Base-by-base conservation (phyloP, 2,888 invertebrate genomes). In the Schrankia costaestrigalis region DNA sequence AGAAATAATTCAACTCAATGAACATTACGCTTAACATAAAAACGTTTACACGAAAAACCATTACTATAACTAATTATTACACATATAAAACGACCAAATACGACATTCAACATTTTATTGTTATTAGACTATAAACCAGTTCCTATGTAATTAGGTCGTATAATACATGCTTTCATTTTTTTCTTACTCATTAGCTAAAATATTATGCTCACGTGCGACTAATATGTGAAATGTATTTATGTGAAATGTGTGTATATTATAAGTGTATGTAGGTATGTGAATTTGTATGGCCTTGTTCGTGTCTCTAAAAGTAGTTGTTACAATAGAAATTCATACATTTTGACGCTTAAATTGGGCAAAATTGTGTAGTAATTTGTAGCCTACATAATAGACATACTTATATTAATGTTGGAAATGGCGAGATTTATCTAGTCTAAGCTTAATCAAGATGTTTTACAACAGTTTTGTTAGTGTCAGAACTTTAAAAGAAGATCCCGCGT, bases 241-340 rank as follows among this genome's bases (percentile, higher is more conserved):
- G 3, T 14, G 6, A 27, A 41, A 51, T 40, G 31, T 12, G 15
- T 19, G 14, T n/a, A n/a, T n/a, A n/a, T n/a, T n/a, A n/a, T n/a
- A n/a, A n/a, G n/a, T n/a, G n/a, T n/a, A n/a, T n/a, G n/a, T n/a
- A n/a, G n/a, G n/a, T n/a, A n/a, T n/a, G n/a, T n/a, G n/a, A n/a
- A n/a, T n/a, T n/a, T n/a, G n/a, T n/a, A n/a, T 53, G 48, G 34
- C 51, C 51, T 24, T 14, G 30, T 48, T 51, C 35, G 27, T 37
- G 53, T 33, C 19, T 1, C 12, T 4, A 15, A 28, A 35, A 33
- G 25, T 28, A 6, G 34, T 37, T 36, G 17, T 29, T 34, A 46
- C 21, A 35, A 30, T 34, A 31, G 26, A 11, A 15, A 19, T 29
- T 40, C 14, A 11, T 6, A 18, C 18, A 18, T 27, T 27, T 27